These are phyloP conservation scores for Steatornis caripensis DNA, from an alignment of 2,113 vertebrate genomes.

Conservation along the genomic window DNA sequence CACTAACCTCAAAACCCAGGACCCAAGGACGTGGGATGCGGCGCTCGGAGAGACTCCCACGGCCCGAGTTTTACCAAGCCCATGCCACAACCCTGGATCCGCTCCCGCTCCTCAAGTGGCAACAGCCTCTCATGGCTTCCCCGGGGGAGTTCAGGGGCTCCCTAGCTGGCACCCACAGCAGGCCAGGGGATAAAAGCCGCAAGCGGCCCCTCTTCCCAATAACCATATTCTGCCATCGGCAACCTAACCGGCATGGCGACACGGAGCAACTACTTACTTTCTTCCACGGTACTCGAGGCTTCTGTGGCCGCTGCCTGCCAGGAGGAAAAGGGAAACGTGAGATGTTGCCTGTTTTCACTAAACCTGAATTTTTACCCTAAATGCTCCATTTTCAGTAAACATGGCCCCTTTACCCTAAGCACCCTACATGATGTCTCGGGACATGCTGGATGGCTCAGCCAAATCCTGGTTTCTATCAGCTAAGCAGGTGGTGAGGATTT, in stretches of 20 bases:
- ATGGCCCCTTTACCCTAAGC: not conserved
- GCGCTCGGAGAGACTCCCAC: not conserved
- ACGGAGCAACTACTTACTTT: conserved; percentile 74
- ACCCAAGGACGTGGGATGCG: not conserved
- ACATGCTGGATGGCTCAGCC: not conserved
- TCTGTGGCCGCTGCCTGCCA: conserved; percentile 62
- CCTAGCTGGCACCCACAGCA: not conserved
- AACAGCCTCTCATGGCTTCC: not conserved
- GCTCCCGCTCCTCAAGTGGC: not conserved
- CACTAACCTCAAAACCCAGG: not conserved
- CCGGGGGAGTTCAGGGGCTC: not conserved
- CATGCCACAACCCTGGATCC: rapidly evolving
- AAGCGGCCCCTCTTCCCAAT: not conserved
- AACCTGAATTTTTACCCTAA: not conserved
- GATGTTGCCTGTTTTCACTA: not conserved
- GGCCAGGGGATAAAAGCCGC: not conserved
- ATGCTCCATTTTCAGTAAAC: not conserved
- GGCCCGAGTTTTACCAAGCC: not conserved
- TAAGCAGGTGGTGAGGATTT: not conserved
- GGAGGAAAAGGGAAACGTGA: not conserved
- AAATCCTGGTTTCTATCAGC: not conserved
- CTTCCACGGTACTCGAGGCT: conserved; percentile 33
- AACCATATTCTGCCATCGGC: not conserved
- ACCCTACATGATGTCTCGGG: not conserved
- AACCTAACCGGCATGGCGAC: rapidly evolving